Percentiles rank a stretch among this genome's conserved stretches.
These are phyloP conservation scores for Hypocryptadius cinnamomeus DNA, from an alignment of 2,113 vertebrate species.

Conservation along the genomic window DNA sequence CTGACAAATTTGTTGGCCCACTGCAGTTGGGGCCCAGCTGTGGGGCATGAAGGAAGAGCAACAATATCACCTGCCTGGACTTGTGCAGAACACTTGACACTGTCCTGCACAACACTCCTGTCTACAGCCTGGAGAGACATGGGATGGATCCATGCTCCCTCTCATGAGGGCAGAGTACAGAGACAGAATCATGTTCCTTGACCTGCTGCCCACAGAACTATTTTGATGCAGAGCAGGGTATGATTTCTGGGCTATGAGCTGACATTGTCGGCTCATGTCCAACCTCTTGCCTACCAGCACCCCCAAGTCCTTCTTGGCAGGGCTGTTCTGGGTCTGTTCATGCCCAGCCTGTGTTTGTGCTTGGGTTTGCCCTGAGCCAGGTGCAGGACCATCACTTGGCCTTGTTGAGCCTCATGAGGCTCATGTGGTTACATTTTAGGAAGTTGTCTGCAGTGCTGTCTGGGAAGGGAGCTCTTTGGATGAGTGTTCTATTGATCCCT, in stretches of 20 bases:
- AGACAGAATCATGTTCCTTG: background rate
- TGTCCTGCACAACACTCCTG: background rate
- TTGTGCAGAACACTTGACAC: background rate
- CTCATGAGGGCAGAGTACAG: background rate
- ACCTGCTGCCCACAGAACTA: background rate
- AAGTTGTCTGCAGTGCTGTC: background rate
- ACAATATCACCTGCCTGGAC: background rate
- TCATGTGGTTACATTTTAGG: background rate
- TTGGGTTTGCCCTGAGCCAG: background rate
- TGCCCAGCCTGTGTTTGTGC: background rate
- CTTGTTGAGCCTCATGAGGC: background rate
- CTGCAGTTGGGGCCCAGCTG: no score
- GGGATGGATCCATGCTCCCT: no score
- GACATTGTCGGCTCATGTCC: fast-evolving
- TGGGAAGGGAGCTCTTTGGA: background rate
- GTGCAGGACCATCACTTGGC: background rate
- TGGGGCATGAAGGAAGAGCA: background rate
- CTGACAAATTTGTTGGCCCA: background rate
- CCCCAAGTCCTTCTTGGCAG: background rate
- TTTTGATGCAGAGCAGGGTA: background rate
- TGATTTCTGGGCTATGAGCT: background rate
- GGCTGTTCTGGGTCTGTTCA: background rate
- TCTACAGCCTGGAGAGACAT: background rate
- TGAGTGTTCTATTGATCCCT: background rate
- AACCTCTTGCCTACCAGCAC: background rate